These are phyloP conservation scores for Sceliomorpha sp. DNA, from an alignment of 2,888 invertebrate genomes.

Conservation along the genomic window DNA sequence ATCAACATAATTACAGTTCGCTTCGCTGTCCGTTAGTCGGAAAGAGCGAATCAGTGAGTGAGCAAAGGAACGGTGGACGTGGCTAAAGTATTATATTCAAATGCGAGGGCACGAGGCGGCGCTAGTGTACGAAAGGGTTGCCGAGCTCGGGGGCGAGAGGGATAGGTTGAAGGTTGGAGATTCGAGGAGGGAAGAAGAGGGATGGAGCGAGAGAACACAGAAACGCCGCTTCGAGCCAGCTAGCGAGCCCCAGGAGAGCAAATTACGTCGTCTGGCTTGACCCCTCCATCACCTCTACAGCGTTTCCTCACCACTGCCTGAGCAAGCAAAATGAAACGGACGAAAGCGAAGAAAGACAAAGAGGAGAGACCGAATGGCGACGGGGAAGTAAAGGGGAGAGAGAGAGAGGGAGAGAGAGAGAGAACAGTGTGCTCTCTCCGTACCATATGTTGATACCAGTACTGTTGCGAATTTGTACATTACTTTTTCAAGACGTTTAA, in stretches of 20 bases:
- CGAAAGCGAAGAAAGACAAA: conserved; percentile 35
- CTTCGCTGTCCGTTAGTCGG: conserved; percentile 65
- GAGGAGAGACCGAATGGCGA: conserved; percentile 5
- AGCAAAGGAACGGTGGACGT: conserved; percentile 60
- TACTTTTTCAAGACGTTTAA: no score
- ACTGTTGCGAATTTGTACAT: no score
- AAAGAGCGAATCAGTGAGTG: conserved; percentile 60
- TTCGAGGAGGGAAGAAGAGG: conserved; percentile 55
- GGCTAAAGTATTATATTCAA: conserved; percentile 78
- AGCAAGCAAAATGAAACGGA: conserved; percentile 38
- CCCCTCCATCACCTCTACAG: conserved; percentile 57
- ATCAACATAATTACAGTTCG: conserved; percentile 80
- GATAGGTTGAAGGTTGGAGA: conserved; percentile 60
- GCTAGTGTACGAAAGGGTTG: conserved; percentile 57
- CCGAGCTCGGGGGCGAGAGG: conserved; percentile 41
- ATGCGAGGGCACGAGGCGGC: conserved; percentile 67
- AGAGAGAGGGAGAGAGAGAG: conserved; percentile 10
- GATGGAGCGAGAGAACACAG: conserved; percentile 59
- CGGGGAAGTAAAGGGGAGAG: conserved; percentile 9
- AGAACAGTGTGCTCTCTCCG: not conserved
- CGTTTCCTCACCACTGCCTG: conserved; percentile 41
- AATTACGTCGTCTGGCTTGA: conserved; percentile 72
- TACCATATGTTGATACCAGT: no score
- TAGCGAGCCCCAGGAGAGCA: conserved; percentile 64
- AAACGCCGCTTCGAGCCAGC: conserved; percentile 62